These are phyloP conservation scores for Erythrocebus patas DNA, from an alignment of 2,113 vertebrate genomes.

Conservation along the genomic window DNA sequence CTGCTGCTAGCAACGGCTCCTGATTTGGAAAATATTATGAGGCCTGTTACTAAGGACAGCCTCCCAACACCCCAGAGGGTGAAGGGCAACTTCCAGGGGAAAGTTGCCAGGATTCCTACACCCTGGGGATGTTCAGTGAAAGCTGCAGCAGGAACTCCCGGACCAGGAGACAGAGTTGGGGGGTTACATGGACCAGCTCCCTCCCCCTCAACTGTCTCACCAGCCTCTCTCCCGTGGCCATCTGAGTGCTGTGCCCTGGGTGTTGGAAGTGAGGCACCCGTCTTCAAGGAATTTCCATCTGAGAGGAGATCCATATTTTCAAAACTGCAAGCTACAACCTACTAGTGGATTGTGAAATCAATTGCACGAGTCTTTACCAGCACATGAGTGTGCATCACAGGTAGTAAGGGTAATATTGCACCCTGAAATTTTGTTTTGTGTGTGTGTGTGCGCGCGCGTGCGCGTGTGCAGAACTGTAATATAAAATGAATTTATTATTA, in stretches of 20 bases:
- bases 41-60: slow-evolving; percentile 44
- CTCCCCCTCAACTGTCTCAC: neutral
- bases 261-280: accelerated
- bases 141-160: neutral
- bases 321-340: neutral
- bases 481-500: neutral
- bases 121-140: neutral
- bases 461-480: neutral
- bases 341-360: neutral
- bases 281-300: neutral
- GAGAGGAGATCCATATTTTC: neutral
- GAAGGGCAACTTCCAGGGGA: slow-evolving; percentile 43
- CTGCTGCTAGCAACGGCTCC: slow-evolving; percentile 17
- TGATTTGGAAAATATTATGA: slow-evolving; percentile 59
- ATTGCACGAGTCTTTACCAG: neutral
- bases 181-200: neutral
- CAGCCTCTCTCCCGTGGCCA: neutral
- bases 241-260: neutral
- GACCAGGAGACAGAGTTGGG: accelerated
- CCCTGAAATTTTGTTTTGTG: neutral
- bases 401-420: too few relatives aligned
- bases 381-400: accelerated
- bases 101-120: slow-evolving; percentile 33
- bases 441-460: neutral
- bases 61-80: neutral